Base-by-base conservation (phyloP, 2,888 invertebrate genomes). In the Tethea ocularis region DNA sequence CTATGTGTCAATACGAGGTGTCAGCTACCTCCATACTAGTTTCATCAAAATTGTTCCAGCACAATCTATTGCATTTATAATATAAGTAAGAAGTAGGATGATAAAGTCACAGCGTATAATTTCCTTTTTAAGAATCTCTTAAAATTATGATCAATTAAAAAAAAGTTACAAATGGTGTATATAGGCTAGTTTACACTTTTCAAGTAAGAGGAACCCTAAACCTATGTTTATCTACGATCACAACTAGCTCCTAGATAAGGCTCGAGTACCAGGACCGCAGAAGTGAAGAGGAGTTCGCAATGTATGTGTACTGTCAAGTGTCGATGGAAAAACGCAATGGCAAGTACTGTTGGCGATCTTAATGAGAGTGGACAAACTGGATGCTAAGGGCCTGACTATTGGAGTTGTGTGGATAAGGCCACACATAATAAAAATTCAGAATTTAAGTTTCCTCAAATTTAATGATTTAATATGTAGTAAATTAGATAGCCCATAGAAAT, bases 311-410 rank as follows among this genome's bases (percentile, higher is more conserved):
- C 68, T 76, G 76, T 76, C 79, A 76, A 77, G 79, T 83, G 81
- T 72, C 77, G 76, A 82, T 81, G 87, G 84, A 89, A 89, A 90
- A 89, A 91, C 84, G 84, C 84, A 83, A 75, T 78, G 70, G 83
- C 80, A 81, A 82, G 82, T 82, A 84, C 81, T 75, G 81, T 77
- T 77, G 75, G 33, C 86, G 80, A 87, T 90, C 89, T 89, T 91
- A 93, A 92, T 91, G 91, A 92, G 91, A 91, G 89, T 91, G 91
- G 91, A 91, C 89, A 91, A 92, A 92, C 92, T 88, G 90, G 92
- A 87, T 83, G 78, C 72, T 75, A 79, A 88, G 88, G 87, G 85
- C 86, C 78, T 64, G 60, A 29, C 52, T 66, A 72, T 66, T 68
- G 63, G 79, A 64, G 63, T 79, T 62, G 56, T 69, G 55, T 78